phyloP scores from a whole-genome alignment of 2,113 vertebrate genomes.

The Galbula dea region DNA sequence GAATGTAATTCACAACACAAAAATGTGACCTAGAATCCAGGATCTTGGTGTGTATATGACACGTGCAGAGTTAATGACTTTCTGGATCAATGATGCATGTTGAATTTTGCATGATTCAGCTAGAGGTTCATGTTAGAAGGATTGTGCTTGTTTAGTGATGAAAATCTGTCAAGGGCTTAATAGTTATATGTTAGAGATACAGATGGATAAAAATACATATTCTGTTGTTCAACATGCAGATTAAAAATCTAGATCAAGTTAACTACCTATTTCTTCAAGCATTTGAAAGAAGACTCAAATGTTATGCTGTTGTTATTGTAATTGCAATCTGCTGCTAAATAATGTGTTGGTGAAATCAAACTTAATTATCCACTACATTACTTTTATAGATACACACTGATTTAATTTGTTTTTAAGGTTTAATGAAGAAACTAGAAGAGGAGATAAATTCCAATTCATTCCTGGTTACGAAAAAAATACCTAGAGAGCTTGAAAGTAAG shows the following conservation, averaged over 20 bases:
- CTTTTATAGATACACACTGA: constrained; percentile 2
- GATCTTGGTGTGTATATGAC: not conserved
- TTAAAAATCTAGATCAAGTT: not conserved
- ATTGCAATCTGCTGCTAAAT: constrained; percentile 17
- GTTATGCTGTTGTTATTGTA: not conserved
- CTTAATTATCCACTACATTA: not conserved
- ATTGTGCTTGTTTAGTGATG: not conserved
- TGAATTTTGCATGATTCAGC: not conserved
- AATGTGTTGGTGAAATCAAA: constrained; percentile 4
- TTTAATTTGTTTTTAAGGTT: constrained; percentile 74
- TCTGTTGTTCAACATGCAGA: not conserved
- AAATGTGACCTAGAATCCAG: not conserved
- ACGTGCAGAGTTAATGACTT: not conserved
- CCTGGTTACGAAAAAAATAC: constrained; percentile 90
- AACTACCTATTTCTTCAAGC: not conserved
- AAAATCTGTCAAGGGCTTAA: not conserved
- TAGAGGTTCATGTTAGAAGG: not conserved
- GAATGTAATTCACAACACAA: not conserved
- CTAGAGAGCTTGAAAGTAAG: constrained; percentile 87
- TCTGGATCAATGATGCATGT: not conserved
- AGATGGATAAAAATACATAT: not conserved
- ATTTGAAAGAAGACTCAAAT: not conserved
- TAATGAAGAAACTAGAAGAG: constrained; percentile 94
- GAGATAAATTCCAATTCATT: constrained; percentile 95
- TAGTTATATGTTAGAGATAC: not conserved